These are phyloP conservation scores for Andrena fulva DNA, from an alignment of 2,888 invertebrate species.

Conservation along the genomic window DNA sequence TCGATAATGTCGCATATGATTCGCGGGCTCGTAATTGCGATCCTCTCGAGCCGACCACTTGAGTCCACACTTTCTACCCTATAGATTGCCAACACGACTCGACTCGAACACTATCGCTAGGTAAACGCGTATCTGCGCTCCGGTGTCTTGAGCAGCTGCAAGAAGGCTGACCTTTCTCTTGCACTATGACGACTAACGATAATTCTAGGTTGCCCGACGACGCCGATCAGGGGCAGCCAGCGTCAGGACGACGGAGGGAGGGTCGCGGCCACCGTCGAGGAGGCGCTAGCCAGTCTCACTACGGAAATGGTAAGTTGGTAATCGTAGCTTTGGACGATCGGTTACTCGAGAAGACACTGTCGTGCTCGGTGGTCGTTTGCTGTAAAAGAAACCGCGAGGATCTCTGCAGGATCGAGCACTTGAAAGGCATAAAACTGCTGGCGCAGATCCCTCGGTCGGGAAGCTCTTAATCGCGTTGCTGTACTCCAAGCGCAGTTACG, in stretches of 20 bases:
- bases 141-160: constrained; percentile 39
- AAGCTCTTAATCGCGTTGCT: neutral
- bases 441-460: neutral
- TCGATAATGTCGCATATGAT: no score
- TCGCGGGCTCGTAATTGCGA: neutral
- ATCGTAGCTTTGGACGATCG: constrained; percentile 57
- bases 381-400: no score
- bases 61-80: constrained; percentile 21
- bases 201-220: constrained; percentile 88
- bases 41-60: constrained; percentile 6
- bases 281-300: constrained; percentile 92
- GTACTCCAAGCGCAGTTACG: neutral
- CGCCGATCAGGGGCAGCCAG: constrained; percentile 85
- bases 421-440: neutral
- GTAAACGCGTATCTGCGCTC: constrained; percentile 41
- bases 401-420: neutral
- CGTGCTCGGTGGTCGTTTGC: constrained; percentile 12
- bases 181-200: constrained; percentile 70
- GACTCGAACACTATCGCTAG: constrained; percentile 48
- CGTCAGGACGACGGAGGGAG: constrained; percentile 78
- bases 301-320: constrained; percentile 91
- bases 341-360: constrained; percentile 36
- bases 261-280: constrained; percentile 87
- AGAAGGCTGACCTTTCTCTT: constrained; percentile 28
- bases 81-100: constrained; percentile 18